Conservation (phyloP, 53 echinoderm and acorn worm genomes). For the Antedon mediterranea region DNA sequence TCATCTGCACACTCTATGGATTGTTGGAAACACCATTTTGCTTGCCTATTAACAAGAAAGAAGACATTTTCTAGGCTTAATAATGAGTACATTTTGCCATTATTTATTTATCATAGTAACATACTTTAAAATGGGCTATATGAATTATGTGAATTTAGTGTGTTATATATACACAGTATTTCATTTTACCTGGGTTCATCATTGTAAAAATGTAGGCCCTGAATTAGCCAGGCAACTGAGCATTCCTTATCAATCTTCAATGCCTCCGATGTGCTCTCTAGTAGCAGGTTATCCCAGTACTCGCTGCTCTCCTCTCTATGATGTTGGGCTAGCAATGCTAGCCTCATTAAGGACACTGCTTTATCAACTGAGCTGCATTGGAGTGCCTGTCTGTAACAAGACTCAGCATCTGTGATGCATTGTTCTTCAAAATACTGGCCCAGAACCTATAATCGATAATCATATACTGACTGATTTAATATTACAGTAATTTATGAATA, state of each 20-base stretch:
- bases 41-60: conserved; percentile 8
- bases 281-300: conserved; percentile 12
- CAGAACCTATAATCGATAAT: conserved; percentile 12
- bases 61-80: too few relatives aligned
- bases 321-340: conserved; percentile 31
- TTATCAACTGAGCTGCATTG: conserved; percentile 1
- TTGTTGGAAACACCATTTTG: conserved; percentile 29
- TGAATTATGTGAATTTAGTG: too few relatives aligned
- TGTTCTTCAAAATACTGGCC: conserved; percentile 23
- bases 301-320: not conserved
- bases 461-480: not conserved
- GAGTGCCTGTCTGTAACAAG: conserved; percentile 25
- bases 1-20: not conserved
- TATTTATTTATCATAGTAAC: too few relatives aligned
- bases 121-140: too few relatives aligned
- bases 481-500: too few relatives aligned
- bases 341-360: conserved; percentile 30
- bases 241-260: conserved; percentile 25
- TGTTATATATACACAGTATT: too few relatives aligned
- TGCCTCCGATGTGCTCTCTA: conserved; percentile 21
- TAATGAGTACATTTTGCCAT: too few relatives aligned
- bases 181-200: conserved; percentile 17
- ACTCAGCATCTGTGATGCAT: conserved; percentile 23
- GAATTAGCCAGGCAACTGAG: conserved; percentile 9
- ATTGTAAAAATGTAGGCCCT: conserved; percentile 14